Conservation (phyloP, 2,113 vertebrate genomes). For the Tretioscincus oriximinensis region DNA sequence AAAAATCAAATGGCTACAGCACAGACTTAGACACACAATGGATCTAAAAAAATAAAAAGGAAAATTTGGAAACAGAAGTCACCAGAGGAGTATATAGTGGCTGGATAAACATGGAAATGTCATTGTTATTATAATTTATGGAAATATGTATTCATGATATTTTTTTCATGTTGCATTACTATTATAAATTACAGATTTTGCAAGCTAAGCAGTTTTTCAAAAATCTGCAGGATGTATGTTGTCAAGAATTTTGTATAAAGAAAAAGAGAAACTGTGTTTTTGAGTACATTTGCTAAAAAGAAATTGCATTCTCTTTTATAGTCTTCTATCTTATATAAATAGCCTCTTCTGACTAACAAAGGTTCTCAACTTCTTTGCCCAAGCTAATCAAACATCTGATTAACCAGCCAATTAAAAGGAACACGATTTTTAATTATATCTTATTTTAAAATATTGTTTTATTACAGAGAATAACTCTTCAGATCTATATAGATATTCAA, state of each 20-base stretch:
- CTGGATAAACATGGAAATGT: not conserved
- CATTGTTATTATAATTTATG: not conserved
- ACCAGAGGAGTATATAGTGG: not conserved
- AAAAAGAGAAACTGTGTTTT: not conserved
- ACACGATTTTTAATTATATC: not conserved
- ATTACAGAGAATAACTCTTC: no score
- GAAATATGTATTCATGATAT: not conserved
- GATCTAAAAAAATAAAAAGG: no score
- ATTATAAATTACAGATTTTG: not conserved
- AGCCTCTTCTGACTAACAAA: not conserved
- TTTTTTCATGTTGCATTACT: not conserved
- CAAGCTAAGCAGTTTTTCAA: not conserved
- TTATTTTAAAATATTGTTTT: not conserved
- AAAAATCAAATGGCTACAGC: accelerated
- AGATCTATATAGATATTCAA: no score
- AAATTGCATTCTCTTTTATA: not conserved
- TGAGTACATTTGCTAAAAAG: no score
- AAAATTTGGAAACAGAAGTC: no score
- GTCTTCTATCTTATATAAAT: not conserved
- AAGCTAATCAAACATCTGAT: not conserved
- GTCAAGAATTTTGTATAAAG: not conserved
- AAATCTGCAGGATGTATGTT: constrained; percentile 4
- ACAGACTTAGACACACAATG: no score
- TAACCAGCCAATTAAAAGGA: not conserved
- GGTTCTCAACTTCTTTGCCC: not conserved